Base-by-base conservation (phyloP, 2,797 vertebrate species). In the Manis crassicaudata region DNA sequence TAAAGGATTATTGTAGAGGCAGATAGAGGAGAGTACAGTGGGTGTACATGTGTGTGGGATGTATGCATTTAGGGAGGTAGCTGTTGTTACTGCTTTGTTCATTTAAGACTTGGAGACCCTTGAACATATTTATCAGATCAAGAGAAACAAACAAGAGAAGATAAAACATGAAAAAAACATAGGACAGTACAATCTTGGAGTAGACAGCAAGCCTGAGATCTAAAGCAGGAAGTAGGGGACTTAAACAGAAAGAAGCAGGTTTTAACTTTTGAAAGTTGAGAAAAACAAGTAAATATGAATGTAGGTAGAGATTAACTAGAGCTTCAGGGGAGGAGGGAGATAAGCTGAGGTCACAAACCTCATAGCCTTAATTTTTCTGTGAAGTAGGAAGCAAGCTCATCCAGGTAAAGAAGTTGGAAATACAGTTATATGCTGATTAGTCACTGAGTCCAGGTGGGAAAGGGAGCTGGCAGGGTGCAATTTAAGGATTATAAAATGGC, bases 301-400 rank as follows among this genome's bases (percentile, higher is more conserved):
- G 23, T 50, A 76, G 6, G 6, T 65, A 20, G 32, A 86, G 62
- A 32, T 40, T 35, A 85, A 76, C 23, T 6, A 17, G 5, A 10
- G 9, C 1, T 6, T 46, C 46, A 46, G 18, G 0, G 4, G 6
- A 29, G 6, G 21, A 35, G 29, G 37, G 13, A 12, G 7, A n/a
- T 68, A 80, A 70, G 18, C 10, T 29, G 46, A 46, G 12, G 12
- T 88, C 52, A 75, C 60, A 80, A 23, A 83, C 25, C 11, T 54
- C n/a, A 75, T 56, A 84, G 25, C 11, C 17, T 94, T 82, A 73
- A 6, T 54, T 94, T 67, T 54, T 83, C 46, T 75, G 20, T 23
- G 25, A 89, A 75, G 62, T 54, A 86, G 14, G 32, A 96, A 43
- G n/a, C 68, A 79, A 89, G 29, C 6, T 70, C 29, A 11, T 80